These are phyloP conservation scores for Salticus scenicus DNA, from an alignment of 2,888 invertebrate species.

Conservation along the genomic window DNA sequence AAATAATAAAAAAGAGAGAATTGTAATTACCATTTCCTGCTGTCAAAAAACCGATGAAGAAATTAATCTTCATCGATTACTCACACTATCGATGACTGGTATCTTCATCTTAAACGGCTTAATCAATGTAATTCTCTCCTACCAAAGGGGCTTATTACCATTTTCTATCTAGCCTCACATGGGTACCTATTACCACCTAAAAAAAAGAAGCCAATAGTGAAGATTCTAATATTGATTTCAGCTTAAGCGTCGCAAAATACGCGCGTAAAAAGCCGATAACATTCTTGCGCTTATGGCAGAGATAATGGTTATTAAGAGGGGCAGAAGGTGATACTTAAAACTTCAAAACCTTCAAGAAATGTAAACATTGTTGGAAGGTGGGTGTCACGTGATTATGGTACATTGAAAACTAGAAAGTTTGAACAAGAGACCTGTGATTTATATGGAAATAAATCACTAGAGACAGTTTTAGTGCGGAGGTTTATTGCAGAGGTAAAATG, in stretches of 20 bases:
- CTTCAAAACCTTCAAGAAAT: conserved; percentile 23
- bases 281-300: background rate
- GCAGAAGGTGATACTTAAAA: conserved; percentile 34
- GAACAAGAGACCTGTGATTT: background rate
- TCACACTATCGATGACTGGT: conserved; percentile 37
- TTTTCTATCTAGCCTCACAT: conserved; percentile 18
- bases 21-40: conserved; percentile 63
- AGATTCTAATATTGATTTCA: conserved; percentile 45
- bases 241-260: conserved; percentile 14
- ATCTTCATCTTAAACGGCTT: conserved; percentile 48
- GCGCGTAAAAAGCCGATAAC: conserved; percentile 27
- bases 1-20: conserved; percentile 16
- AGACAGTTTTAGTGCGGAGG: background rate
- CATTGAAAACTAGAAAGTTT: background rate
- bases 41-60: conserved; percentile 66
- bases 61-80: conserved; percentile 67
- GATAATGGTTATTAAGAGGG: conserved; percentile 46
- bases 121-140: conserved; percentile 43
- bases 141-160: conserved; percentile 47
- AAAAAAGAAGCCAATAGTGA: conserved; percentile 31
- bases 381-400: background rate
- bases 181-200: conserved; percentile 31
- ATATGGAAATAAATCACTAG: background rate
- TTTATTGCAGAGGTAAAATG: background rate
- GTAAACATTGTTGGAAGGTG: conserved; percentile 30